Base-by-base conservation (phyloP, 2,888 invertebrate genomes). In the Lottia gigantea region DNA sequence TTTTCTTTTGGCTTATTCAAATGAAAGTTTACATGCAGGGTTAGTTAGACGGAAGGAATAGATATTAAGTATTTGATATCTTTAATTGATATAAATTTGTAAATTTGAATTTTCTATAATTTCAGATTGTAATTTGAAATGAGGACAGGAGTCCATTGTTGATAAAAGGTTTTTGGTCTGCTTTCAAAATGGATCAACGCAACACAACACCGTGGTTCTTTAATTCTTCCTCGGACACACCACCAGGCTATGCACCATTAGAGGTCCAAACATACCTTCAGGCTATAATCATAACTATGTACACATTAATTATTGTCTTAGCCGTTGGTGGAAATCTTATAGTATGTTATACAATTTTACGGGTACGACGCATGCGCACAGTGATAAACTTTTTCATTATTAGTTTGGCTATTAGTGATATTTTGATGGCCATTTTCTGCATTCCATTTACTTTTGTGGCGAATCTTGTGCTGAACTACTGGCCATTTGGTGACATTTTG, bases 261-360 rank as follows among this genome's bases (percentile, higher is more conserved):
- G 71, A 75, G 47, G 77, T 79, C 12, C 82, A 83, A 6, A 66
- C 85, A 62, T 83, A 86, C 40, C 83, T 85, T 25, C 82, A 85
- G 71, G 81, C 82, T 14, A 76, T 89, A 4, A 88, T 90, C 76
- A 88, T 88, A 74, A 76, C 88, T 46, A 83, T 90, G 82, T 90
- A 90, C 82, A 83, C 87, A 25, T 79, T 87, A 7, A 86, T 90
- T 15, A 88, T 89, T 23, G 79, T 89, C 8, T 78, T 89, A 2
- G 89, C 90, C 0, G 80, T 90, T 1, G 85, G 88, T 2, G 90
- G 90, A 1, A 87, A 91, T 88, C 78, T 89, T 86, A 68, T 91
- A 65, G 95, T 97, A 26, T 95, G 95, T 87, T 95, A 94, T 87
- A 94, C 96, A 31, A 95, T 97, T 0, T 91, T 94, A 77, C 92